Conservation (phyloP, 2,113 vertebrate species). For the Strix aluco region DNA sequence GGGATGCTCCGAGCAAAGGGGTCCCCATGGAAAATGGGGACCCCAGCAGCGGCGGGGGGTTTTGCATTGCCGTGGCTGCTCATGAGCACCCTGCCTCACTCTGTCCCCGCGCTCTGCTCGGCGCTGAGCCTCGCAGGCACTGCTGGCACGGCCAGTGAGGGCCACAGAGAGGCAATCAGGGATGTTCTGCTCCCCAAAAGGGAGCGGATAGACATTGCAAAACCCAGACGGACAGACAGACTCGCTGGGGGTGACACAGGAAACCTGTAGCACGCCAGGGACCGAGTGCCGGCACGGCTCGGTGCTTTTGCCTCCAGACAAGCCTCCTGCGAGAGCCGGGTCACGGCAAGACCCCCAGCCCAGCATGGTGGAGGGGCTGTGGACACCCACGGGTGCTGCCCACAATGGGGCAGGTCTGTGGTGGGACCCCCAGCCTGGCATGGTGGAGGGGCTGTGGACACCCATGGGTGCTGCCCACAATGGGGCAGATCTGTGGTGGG, state of each 20-base stretch:
- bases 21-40: fast-evolving
- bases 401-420: neutral
- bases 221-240: neutral
- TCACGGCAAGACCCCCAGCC: fast-evolving
- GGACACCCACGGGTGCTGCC: neutral
- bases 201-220: fast-evolving
- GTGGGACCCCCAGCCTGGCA: too few relatives aligned
- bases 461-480: too few relatives aligned
- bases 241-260: neutral
- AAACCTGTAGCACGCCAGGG: neutral
- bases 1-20: neutral
- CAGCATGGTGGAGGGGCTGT: fast-evolving
- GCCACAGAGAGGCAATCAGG: fast-evolving
- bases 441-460: too few relatives aligned
- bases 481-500: neutral
- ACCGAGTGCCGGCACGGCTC: neutral
- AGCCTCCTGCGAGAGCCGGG: fast-evolving
- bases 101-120: fast-evolving
- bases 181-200: neutral
- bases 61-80: fast-evolving
- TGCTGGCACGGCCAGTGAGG: fast-evolving
- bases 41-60: fast-evolving
- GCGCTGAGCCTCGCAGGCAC: neutral
- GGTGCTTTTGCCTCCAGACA: neutral
- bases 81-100: fast-evolving